A percentile compares a stretch with the other conserved stretches of the same genome.
Evolutionary conservation across 1,140 invertebrate species (phyloP).

Genomic region (Panagrolaimus sp.): DNA sequence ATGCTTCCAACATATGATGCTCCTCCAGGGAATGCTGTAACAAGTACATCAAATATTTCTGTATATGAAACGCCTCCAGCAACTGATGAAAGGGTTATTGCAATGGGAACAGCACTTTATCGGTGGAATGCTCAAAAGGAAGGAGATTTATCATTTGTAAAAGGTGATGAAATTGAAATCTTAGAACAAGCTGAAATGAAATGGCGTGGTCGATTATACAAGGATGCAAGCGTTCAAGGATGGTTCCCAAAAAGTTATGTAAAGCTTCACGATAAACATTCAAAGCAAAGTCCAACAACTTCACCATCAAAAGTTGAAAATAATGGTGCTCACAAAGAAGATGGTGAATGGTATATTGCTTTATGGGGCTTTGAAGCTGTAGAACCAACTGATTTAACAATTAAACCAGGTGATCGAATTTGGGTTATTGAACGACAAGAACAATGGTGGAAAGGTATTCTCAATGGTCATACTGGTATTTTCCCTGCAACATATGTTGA

Average conservation of each 20-base stretch:
- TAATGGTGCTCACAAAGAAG: neutral
- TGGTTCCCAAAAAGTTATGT: constrained; percentile 74
- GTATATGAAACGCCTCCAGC: constrained; percentile 2
- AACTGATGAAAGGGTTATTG: constrained; percentile 24
- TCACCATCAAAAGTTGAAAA: constrained; percentile 13
- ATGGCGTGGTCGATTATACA: constrained; percentile 68
- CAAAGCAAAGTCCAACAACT: constrained; percentile 13
- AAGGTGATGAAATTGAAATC: constrained; percentile 68
- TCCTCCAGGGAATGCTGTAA: neutral
- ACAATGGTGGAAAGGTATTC: constrained; percentile 94
- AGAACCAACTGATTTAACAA: constrained; percentile 83
- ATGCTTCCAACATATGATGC: constrained; percentile 1
- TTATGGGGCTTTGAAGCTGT: constrained; percentile 68
- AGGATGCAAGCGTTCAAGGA: constrained; percentile 60
- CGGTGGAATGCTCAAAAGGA: constrained; percentile 69
- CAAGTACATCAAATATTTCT: neutral
- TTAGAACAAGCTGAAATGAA: constrained; percentile 70
- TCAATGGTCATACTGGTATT: constrained; percentile 77
- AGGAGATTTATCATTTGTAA: constrained; percentile 68
- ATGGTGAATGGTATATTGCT: constrained; percentile 55
- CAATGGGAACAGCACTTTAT: constrained; percentile 65
- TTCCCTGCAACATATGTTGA: constrained; percentile 72
- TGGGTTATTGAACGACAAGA: constrained; percentile 80
- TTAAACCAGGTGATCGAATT: constrained; percentile 83
- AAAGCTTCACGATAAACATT: constrained; percentile 54